phyloP scores from a whole-genome alignment of 2,888 invertebrate species.

The Cinara cedri region DNA sequence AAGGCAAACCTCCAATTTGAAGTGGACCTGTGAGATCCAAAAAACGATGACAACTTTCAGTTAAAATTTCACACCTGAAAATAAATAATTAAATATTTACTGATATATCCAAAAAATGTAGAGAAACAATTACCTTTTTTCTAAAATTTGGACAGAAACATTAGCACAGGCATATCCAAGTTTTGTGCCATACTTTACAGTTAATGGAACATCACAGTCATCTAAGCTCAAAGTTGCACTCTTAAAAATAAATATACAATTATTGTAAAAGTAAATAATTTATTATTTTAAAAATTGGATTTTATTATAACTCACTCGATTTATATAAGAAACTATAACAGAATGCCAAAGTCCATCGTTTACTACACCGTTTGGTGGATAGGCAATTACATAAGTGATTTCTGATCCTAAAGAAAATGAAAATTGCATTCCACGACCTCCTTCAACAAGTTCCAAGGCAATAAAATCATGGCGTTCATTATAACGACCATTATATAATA shows the following conservation, averaged over 20 bases:
- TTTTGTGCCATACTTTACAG: constrained; percentile 73
- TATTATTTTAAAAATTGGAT: not conserved
- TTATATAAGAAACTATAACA: constrained; percentile 82
- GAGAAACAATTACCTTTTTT: constrained; percentile 66
- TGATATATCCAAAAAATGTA: constrained; percentile 13
- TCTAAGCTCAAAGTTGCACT: constrained; percentile 84
- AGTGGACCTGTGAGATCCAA: constrained; percentile 88
- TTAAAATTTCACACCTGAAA: constrained; percentile 64
- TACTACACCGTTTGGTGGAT: constrained; percentile 72
- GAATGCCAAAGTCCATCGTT: constrained; percentile 91
- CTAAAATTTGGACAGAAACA: constrained; percentile 74
- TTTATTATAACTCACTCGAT: constrained; percentile 68
- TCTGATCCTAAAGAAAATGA: constrained; percentile 86
- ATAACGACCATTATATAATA: constrained; percentile 94
- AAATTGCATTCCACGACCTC: constrained; percentile 75
- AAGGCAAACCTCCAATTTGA: constrained; percentile 89
- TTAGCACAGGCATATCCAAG: constrained; percentile 83
- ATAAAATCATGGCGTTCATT: constrained; percentile 95
- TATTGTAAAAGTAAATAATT: not conserved
- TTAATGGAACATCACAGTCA: constrained; percentile 84
- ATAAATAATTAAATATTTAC: constrained; percentile 2
- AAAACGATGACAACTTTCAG: constrained; percentile 71
- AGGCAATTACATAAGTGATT: constrained; percentile 70
- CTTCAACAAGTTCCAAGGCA: constrained; percentile 80
- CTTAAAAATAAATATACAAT: constrained; percentile 63